Evolutionary conservation across 2,113 vertebrate genomes (phyloP).

Genomic region (Myanophis thanlyinensis): DNA sequence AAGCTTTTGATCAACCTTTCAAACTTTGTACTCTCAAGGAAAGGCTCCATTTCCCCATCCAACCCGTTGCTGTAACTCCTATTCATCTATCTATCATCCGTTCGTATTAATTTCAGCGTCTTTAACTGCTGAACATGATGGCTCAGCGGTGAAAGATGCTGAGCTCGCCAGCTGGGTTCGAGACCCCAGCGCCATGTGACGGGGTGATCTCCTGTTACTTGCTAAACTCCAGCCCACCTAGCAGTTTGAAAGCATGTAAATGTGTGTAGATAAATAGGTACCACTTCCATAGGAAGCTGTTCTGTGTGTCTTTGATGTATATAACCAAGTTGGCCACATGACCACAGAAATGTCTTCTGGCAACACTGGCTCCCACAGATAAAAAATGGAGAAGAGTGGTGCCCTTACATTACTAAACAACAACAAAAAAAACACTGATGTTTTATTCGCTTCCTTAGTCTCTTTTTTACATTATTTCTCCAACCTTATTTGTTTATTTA

Average conservation of each 20-base stretch:
- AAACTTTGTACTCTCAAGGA: background rate
- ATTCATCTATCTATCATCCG: background rate
- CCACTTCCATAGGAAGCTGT: background rate
- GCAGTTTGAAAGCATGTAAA: background rate
- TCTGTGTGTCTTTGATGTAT: background rate
- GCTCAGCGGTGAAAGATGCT: background rate
- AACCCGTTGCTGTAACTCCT: background rate
- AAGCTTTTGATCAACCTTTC: background rate
- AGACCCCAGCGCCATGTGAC: background rate
- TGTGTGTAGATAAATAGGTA: background rate
- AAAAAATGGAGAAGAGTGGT: background rate
- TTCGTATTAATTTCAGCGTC: background rate
- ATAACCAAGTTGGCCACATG: background rate
- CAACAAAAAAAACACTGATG: background rate
- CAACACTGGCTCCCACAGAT: background rate
- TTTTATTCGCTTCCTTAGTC: background rate
- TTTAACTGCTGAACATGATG: background rate
- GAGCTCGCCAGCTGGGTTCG: background rate
- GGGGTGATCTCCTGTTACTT: background rate
- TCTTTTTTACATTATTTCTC: background rate
- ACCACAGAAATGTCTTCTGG: background rate
- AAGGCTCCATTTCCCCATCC: background rate
- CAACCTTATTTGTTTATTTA: too few relatives aligned
- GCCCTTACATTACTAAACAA: background rate
- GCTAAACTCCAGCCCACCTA: background rate